Conservation (phyloP, 2,797 vertebrate species). For the Mallotus villosus region DNA sequence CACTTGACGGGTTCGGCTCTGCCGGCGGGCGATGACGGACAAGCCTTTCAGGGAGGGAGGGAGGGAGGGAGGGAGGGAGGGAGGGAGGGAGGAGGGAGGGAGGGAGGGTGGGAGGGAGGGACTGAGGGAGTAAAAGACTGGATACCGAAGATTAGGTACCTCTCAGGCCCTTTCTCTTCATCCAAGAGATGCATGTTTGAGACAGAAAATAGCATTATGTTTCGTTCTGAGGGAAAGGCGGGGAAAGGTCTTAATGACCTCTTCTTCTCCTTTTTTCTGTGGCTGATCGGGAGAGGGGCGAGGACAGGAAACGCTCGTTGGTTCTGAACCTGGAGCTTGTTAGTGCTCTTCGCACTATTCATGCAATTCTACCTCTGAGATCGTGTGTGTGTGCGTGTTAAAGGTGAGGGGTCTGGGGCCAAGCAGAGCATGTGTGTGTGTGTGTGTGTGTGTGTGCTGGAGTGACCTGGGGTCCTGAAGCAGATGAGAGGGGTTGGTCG, state of each 20-base stretch:
- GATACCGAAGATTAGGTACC: too few species aligned
- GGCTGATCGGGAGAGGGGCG: slow-evolving; percentile 46
- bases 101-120: slow-evolving; percentile 8
- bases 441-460: slow-evolving; percentile 36
- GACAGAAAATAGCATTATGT: too few species aligned
- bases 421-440: slow-evolving; percentile 6
- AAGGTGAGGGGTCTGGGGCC: not conserved
- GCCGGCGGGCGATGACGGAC: slow-evolving; percentile 67
- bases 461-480: slow-evolving; percentile 57
- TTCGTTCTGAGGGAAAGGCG: not conserved
- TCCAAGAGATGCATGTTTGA: too few species aligned
- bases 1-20: slow-evolving; percentile 66
- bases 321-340: slow-evolving; percentile 62
- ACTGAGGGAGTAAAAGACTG: not conserved
- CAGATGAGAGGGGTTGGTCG: slow-evolving; percentile 53
- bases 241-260: slow-evolving; percentile 45
- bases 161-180: too few species aligned
- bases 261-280: slow-evolving; percentile 17
- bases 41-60: slow-evolving; percentile 56
- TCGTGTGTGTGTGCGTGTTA: slow-evolving; percentile 2
- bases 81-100: slow-evolving; percentile 14
- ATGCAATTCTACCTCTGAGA: slow-evolving; percentile 42
- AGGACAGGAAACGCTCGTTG: slow-evolving; percentile 64
- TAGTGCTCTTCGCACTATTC: slow-evolving; percentile 51
- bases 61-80: not conserved